Conservation (phyloP, 2,888 invertebrate genomes). For the Plagodis pulveraria region DNA sequence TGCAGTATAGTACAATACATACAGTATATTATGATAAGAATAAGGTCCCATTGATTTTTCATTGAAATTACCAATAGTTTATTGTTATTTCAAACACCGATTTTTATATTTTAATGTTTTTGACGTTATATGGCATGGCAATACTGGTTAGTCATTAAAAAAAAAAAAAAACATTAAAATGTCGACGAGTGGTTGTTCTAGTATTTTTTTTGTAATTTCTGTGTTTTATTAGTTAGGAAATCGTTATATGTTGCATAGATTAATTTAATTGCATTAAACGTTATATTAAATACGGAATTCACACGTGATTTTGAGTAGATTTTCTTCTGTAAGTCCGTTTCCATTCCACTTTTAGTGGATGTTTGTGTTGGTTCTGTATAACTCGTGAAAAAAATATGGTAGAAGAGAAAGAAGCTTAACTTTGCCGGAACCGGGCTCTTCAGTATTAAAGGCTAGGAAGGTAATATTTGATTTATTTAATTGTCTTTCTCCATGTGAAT, state of each 20-base stretch:
- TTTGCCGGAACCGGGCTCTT: conserved; percentile 43
- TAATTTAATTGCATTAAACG: conserved; percentile 5
- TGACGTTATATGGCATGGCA: too few relatives aligned
- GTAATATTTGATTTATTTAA: conserved; percentile 45
- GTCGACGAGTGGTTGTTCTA: conserved; percentile 72
- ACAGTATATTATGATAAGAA: too few relatives aligned
- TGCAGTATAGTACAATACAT: too few relatives aligned
- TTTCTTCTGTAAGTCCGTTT: conserved; percentile 31
- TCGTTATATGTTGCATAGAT: conserved; percentile 7
- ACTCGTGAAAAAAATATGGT: conserved; percentile 71
- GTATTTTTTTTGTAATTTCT: conserved; percentile 53
- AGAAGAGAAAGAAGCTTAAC: conserved; percentile 60
- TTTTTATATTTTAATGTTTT: too few relatives aligned
- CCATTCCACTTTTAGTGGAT: conserved; percentile 64
- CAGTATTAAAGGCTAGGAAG: conserved; percentile 51
- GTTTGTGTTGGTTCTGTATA: conserved; percentile 77
- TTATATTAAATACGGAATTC: neutral
- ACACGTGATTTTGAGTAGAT: too few relatives aligned
- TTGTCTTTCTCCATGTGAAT: conserved; percentile 21
- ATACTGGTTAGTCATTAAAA: neutral
- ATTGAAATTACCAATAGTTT: too few relatives aligned
- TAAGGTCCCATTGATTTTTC: too few relatives aligned
- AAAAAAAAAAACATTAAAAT: conserved; percentile 54
- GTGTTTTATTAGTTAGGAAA: conserved; percentile 16
- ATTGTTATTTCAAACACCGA: too few relatives aligned